These are phyloP conservation scores for Etia nguti DNA, from an alignment of 2,113 vertebrate genomes.

Conservation along the genomic window DNA sequence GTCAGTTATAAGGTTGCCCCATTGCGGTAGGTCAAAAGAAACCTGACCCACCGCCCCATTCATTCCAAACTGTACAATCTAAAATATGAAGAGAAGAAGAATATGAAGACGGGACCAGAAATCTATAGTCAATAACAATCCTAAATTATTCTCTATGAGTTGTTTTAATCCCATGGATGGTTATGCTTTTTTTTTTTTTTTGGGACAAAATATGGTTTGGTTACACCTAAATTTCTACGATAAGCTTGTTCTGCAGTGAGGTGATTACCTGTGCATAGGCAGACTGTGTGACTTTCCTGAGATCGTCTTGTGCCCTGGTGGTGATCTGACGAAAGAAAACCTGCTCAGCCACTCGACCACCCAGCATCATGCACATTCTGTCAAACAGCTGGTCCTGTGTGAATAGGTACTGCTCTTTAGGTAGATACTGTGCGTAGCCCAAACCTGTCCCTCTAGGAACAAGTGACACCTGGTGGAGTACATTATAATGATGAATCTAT, in stretches of 20 bases:
- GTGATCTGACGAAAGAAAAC: conserved; percentile 91
- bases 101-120: background rate
- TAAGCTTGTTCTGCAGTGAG: background rate
- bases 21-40: conserved; percentile 89
- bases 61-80: conserved; percentile 97
- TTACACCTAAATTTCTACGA: background rate
- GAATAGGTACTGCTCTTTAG: conserved; percentile 92
- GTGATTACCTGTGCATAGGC: conserved; percentile 87
- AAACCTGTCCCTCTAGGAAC: conserved; percentile 91
- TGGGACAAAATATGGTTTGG: background rate
- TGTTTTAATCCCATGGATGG: background rate
- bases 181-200: background rate
- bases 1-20: conserved; percentile 82
- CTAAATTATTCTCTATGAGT: background rate
- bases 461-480: conserved; percentile 85
- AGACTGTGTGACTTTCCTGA: conserved; percentile 92
- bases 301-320: conserved; percentile 91
- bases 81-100: background rate
- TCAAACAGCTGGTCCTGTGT: conserved; percentile 92
- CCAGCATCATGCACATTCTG: conserved; percentile 95
- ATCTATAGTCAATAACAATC: background rate
- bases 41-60: conserved; percentile 90
- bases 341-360: conserved; percentile 90
- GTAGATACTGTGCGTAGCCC: conserved; percentile 90
- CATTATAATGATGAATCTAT: background rate